Percentiles rank a stretch among this genome's conserved stretches.
phyloP scores from a whole-genome alignment of 2,113 vertebrate genomes.

The Nymphicus hollandicus region DNA sequence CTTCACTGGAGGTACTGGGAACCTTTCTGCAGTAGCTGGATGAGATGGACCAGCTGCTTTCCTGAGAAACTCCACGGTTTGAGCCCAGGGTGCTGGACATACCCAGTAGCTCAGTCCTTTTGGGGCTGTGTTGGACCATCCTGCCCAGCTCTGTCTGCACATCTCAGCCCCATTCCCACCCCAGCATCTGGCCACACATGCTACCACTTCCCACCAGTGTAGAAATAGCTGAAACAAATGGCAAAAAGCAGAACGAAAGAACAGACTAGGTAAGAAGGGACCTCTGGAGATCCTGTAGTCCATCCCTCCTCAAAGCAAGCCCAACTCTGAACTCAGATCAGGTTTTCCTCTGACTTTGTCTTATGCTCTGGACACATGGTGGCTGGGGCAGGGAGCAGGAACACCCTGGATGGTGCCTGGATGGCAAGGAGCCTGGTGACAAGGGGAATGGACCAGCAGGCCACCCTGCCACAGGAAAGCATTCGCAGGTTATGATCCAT shows the following conservation, averaged over 20 bases:
- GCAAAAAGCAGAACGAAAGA: not conserved
- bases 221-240: not conserved
- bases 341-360: not conserved
- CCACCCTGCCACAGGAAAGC: not conserved
- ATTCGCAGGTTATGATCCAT: not conserved
- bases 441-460: not conserved
- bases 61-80: not conserved
- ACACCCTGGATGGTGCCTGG: too few relatives aligned
- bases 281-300: not conserved
- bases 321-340: not conserved
- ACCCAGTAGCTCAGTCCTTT: not conserved
- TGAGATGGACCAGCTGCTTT: not conserved
- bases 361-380: not conserved
- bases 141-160: not conserved
- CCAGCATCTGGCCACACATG: accelerated
- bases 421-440: not conserved
- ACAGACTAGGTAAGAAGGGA: not conserved
- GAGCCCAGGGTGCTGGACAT: not conserved
- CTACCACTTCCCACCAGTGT: not conserved
- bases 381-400: not conserved
- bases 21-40: not conserved
- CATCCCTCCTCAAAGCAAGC: not conserved
- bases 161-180: not conserved
- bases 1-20: not conserved
- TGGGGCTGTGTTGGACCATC: not conserved